Evolutionary conservation across 2,113 vertebrate species (phyloP).

Genomic region (Atlantisia rogersi): DNA sequence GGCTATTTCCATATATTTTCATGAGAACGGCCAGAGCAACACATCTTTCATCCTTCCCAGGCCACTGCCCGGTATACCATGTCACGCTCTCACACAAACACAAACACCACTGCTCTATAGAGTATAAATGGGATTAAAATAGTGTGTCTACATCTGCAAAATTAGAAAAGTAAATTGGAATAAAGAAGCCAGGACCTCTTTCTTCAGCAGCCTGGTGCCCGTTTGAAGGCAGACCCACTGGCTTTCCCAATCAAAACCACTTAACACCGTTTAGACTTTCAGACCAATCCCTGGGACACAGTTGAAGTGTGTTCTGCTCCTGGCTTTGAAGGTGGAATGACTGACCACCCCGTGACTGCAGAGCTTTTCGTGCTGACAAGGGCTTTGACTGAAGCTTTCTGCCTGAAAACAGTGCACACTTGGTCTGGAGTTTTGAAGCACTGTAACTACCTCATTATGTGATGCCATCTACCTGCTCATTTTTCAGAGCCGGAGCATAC

Average conservation of each 20-base stretch:
- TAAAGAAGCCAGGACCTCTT: background rate
- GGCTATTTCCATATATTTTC: slow-evolving; percentile 32
- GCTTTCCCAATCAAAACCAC: background rate
- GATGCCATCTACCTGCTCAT: background rate
- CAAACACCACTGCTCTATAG: background rate
- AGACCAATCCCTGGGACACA: background rate
- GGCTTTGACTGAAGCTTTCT: background rate
- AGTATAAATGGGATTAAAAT: slow-evolving; percentile 16
- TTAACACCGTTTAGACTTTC: background rate
- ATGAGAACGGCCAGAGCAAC: background rate
- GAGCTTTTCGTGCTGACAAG: background rate
- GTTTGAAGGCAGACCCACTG: background rate
- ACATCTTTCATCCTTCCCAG: slow-evolving; percentile 1
- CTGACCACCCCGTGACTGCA: background rate
- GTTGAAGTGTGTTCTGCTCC: background rate
- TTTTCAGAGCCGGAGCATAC: background rate
- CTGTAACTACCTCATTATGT: background rate
- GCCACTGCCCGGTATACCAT: background rate
- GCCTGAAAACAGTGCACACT: background rate
- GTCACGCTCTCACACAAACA: background rate
- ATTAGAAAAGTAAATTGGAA: background rate
- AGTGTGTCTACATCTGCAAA: background rate
- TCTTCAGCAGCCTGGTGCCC: background rate
- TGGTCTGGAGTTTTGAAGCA: background rate
- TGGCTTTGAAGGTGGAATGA: background rate